Evolutionary conservation across 1,140 invertebrate genomes (phyloP), one percentile per base, ranked within the genome.

Genomic region (Heliconius himera): DNA sequence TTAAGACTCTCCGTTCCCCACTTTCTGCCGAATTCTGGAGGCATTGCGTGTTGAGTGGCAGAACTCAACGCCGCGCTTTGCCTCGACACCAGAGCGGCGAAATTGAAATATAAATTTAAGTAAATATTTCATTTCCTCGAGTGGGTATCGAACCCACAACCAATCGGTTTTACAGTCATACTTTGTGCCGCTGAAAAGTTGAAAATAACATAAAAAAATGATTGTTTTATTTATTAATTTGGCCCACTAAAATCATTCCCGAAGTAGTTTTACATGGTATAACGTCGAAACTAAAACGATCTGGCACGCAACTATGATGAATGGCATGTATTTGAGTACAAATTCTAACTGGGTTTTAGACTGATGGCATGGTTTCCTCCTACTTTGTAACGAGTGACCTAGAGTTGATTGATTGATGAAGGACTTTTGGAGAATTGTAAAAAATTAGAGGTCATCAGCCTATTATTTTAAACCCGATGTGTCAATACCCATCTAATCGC

Each of bases 231-330:
- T 66, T 66, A 66, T 66, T 66, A 66, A 66, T 66, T 66, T 66
- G 13, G 60, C 60, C 60, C 5, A 26, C 3, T 66, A 66, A 66
- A 66, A 26, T 66, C 60, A 66, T 66, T 66, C 60, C 13, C 13
- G 26, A 29, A 29, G 26, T 29, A 66, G 60, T 66, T 66, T 66
- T 66, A 66, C 60, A 66, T 66, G 60, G 60, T 66, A 66, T 16
- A 66, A 66, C 22, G 60, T 66, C 60, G 46, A 75, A 66, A 66
- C 22, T 29, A 29, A 46, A 66, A 66, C 20, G 54, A 2, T 13
- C 22, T 66, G 13, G 13, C 75, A 80, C 78, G 66, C 75, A 73
- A 82, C 81, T 82, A 80, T 82, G 81, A 82, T 79, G 79, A 82
- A 82, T 76, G 76, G 77, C 78, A 74, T 70, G 74, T 80, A 70